A percentile compares a stretch with the other conserved stretches of the same genome.
Conservation (phyloP, 2,888 invertebrate genomes). For the Thymelicus lineola region DNA sequence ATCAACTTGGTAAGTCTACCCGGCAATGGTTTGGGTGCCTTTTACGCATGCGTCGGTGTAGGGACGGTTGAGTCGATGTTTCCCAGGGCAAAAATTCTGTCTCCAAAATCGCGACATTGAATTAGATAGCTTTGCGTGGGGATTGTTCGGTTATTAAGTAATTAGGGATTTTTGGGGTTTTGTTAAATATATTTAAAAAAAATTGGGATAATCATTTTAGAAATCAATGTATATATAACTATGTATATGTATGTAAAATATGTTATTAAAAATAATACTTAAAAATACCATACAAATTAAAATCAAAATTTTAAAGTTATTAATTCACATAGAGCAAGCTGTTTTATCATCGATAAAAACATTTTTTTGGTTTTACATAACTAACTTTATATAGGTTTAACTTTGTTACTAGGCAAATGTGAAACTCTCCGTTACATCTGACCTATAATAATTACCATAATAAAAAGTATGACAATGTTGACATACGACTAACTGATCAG, state of each 20-base stretch:
- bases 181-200: not conserved
- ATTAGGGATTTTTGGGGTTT: slow-evolving; percentile 7
- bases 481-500: slow-evolving; percentile 6
- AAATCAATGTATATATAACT: too few species aligned
- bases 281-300: too few species aligned
- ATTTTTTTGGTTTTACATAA: too few species aligned
- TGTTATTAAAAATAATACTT: too few species aligned
- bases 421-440: too few species aligned
- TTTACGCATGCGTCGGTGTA: slow-evolving; percentile 72
- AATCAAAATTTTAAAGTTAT: too few species aligned
- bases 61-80: slow-evolving; percentile 58
- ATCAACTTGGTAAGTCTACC: slow-evolving; percentile 76
- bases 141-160: slow-evolving; percentile 19
- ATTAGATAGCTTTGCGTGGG: slow-evolving; percentile 30
- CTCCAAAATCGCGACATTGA: slow-evolving; percentile 31
- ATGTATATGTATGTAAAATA: too few species aligned
- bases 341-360: too few species aligned
- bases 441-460: not conserved
- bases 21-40: slow-evolving; percentile 61
- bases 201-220: too few species aligned
- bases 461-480: not conserved
- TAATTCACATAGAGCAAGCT: too few species aligned
- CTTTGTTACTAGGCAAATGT: too few species aligned
- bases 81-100: slow-evolving; percentile 42
- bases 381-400: too few species aligned